Evolutionary conservation across 2,888 invertebrate genomes (phyloP).

Genomic region (Drosophila nr. perissopoda): DNA sequence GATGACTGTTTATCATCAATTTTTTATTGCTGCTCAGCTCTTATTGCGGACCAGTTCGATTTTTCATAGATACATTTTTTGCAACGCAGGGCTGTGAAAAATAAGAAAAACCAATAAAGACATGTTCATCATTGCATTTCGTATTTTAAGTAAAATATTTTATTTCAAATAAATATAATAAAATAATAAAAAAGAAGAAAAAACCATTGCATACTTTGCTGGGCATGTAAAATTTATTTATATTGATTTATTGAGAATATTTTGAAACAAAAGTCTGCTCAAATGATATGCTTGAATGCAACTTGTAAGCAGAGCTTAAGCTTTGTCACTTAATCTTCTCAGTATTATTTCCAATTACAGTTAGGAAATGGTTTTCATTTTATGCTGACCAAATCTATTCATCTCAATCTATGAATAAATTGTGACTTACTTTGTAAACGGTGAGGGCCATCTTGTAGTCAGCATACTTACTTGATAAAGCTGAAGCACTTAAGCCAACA

Average conservation of each 20-base stretch:
- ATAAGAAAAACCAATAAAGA: not conserved
- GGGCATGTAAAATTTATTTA: not conserved
- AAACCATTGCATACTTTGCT: constrained; percentile 13
- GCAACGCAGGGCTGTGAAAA: not conserved
- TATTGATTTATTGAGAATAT: not conserved
- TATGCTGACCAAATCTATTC: constrained; percentile 25
- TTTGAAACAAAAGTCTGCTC: not conserved
- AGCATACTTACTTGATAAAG: constrained; percentile 51
- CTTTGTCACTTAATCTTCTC: constrained; percentile 8
- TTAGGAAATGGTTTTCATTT: constrained; percentile 12
- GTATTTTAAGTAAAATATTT: not conserved
- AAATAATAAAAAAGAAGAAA: not conserved
- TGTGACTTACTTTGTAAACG: constrained; percentile 46
- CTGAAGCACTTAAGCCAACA: constrained; percentile 43
- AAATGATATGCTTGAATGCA: not conserved
- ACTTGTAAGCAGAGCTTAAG: not conserved
- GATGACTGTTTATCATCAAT: not conserved
- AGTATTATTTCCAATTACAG: constrained; percentile 22
- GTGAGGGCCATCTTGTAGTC: constrained; percentile 31
- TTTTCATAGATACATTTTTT: not conserved
- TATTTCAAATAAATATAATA: not conserved
- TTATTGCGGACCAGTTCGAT: not conserved
- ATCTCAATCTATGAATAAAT: constrained; percentile 29
- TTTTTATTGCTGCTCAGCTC: constrained; percentile 1
- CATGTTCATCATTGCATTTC: not conserved